A percentile compares a stretch with the other conserved stretches of the same genome.
Evolutionary conservation across 2,113 vertebrate species (phyloP).

Genomic region (Rhinolophus ferrumequinum): DNA sequence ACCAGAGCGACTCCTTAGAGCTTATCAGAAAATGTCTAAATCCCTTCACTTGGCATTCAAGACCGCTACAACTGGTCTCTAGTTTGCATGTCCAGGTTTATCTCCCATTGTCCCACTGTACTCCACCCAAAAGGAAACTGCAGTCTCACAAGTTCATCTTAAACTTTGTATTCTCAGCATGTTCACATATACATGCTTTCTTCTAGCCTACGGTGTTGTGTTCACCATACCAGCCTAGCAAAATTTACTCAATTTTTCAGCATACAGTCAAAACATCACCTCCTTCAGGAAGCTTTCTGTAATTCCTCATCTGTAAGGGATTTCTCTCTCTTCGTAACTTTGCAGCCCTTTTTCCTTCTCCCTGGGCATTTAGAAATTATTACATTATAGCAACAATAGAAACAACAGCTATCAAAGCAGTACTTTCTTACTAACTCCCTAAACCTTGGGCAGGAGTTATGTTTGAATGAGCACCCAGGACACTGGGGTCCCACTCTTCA

Average conservation of each 20-base stretch:
- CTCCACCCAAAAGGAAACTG: neutral
- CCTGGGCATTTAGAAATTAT: slow-evolving; percentile 5
- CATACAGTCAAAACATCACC: neutral
- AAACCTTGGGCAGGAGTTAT: neutral
- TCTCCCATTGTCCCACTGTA: neutral
- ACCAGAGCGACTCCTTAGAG: neutral
- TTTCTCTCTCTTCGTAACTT: neutral
- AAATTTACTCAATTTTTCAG: slow-evolving; percentile 14
- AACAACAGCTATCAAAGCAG: slow-evolving; percentile 1
- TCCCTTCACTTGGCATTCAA: slow-evolving; percentile 30
- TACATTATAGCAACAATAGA: neutral
- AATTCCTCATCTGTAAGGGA: neutral
- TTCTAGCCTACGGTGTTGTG: neutral
- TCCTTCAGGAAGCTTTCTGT: neutral
- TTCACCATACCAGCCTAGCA: neutral
- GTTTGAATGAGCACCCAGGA: neutral
- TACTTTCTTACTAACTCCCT: neutral
- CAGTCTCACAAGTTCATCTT: neutral
- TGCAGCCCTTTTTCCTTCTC: neutral
- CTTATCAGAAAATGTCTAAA: neutral
- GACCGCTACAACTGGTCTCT: neutral
- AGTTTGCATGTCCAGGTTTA: neutral
- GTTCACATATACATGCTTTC: neutral
- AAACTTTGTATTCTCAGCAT: neutral
- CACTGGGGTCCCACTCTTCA: neutral